These are phyloP conservation scores for Sandelia bainsii DNA, from an alignment of 2,797 vertebrate genomes.

Conservation along the genomic window DNA sequence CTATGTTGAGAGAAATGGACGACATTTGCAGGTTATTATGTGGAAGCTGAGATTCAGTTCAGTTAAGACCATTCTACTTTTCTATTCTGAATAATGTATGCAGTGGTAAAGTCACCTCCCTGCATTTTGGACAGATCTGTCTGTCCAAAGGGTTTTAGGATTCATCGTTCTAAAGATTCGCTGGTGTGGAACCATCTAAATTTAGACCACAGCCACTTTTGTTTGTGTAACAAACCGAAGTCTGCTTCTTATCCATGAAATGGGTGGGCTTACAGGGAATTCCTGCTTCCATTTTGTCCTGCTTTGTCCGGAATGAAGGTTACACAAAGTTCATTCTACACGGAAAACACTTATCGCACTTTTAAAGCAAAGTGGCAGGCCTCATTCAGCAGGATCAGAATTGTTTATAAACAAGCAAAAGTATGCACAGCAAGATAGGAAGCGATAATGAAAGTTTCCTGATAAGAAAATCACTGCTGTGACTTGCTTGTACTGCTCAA, in stretches of 20 bases:
- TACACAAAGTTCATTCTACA: constrained; percentile 49
- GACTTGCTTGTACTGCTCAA: background rate
- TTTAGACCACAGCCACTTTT: constrained; percentile 68
- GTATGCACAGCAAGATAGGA: constrained; percentile 44
- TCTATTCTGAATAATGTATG: constrained; percentile 22
- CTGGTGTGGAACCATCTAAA: constrained; percentile 78
- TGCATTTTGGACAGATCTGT: constrained; percentile 37
- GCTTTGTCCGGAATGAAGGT: constrained; percentile 54
- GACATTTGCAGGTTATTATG: constrained; percentile 45
- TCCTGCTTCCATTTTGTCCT: constrained; percentile 62
- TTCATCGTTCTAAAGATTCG: constrained; percentile 66
- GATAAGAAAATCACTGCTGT: constrained; percentile 58
- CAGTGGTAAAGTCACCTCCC: constrained; percentile 34
- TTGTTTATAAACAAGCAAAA: constrained; percentile 61
- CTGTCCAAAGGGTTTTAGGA: constrained; percentile 51
- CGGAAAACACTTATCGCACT: constrained; percentile 20
- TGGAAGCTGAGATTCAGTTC: constrained; percentile 24
- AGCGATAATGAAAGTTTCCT: constrained; percentile 47
- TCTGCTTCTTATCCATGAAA: constrained; percentile 55
- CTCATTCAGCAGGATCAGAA: constrained; percentile 37
- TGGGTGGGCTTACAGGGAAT: constrained; percentile 55
- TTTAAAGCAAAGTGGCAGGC: constrained; percentile 23
- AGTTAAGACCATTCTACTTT: constrained; percentile 23
- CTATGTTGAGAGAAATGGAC: constrained; percentile 33
- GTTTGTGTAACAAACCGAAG: constrained; percentile 55